phyloP scores from a whole-genome alignment of 2,888 invertebrate genomes.

The Bhutanitis thaidina region DNA sequence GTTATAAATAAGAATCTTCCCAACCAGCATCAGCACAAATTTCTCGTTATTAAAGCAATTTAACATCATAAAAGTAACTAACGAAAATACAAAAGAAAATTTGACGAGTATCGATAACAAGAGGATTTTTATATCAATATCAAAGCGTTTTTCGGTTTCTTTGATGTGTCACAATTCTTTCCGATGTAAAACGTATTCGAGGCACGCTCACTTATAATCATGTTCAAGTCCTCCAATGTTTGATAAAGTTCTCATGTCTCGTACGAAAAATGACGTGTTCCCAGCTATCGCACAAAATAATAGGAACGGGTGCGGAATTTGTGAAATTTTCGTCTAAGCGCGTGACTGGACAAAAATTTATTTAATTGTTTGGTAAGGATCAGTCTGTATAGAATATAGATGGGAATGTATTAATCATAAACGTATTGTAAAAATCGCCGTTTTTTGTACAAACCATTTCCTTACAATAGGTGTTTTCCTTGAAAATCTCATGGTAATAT shows the following conservation, averaged over 20 bases:
- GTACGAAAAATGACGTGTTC: slow-evolving; percentile 58
- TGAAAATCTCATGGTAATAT: too few relatives aligned
- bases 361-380: slow-evolving; percentile 12
- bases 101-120: slow-evolving; percentile 50
- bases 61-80: neutral
- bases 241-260: slow-evolving; percentile 66
- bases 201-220: slow-evolving; percentile 76
- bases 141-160: slow-evolving; percentile 63
- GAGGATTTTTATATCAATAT: slow-evolving; percentile 65
- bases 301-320: slow-evolving; percentile 23
- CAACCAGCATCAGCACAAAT: too few relatives aligned
- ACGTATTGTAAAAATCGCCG: too few relatives aligned
- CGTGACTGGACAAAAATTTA: slow-evolving; percentile 7
- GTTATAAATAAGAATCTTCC: too few relatives aligned
- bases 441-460: too few relatives aligned
- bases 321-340: slow-evolving; percentile 20
- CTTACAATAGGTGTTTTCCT: too few relatives aligned
- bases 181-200: slow-evolving; percentile 53
- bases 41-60: neutral
- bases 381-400: neutral
- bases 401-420: too few relatives aligned
- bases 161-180: slow-evolving; percentile 66
- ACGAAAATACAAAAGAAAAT: slow-evolving; percentile 9
- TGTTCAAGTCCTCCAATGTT: slow-evolving; percentile 72
- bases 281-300: slow-evolving; percentile 27